Conservation (phyloP, 2,113 vertebrate species). For the Stigmatopora nigra region DNA sequence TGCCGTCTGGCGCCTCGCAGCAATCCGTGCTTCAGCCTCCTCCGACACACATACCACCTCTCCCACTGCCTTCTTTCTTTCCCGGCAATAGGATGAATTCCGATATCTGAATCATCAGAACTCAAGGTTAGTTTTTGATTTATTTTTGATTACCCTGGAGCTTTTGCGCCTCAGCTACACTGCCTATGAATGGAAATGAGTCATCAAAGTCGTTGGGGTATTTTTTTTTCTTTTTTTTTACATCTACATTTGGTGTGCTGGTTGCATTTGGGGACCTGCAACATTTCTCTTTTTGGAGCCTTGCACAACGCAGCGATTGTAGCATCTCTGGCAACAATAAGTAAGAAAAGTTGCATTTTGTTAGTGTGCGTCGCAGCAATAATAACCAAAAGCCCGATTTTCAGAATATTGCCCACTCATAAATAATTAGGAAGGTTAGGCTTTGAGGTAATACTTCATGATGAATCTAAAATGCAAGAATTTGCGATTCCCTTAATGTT, state of each 20-base stretch:
- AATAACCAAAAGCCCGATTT: constrained; percentile 69
- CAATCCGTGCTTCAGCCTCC: constrained; percentile 58
- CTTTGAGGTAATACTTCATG: background rate
- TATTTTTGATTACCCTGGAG: constrained; percentile 24
- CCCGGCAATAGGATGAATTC: constrained; percentile 79
- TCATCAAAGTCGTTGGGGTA: constrained; percentile 15
- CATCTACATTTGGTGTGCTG: background rate
- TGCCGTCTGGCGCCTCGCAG: constrained; percentile 18
- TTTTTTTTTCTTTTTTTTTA: background rate
- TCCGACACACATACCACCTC: constrained; percentile 67
- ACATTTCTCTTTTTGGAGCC: background rate
- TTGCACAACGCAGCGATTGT: constrained; percentile 9
- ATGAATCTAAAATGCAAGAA: background rate
- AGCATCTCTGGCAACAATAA: constrained; percentile 2
- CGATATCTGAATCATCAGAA: constrained; percentile 60
- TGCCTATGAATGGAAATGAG: constrained; percentile 18
- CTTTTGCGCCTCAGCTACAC: constrained; percentile 37
- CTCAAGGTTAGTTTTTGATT: constrained; percentile 39
- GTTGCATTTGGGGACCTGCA: background rate
- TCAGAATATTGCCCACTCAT: constrained; percentile 34
- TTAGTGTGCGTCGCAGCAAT: constrained; percentile 46
- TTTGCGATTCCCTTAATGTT: background rate
- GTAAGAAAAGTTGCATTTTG: constrained; percentile 18
- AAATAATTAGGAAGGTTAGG: background rate
- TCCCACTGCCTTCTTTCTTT: constrained; percentile 74